A percentile compares a stretch with the other conserved stretches of the same genome.
Conservation (phyloP, 2,888 invertebrate species). For the Harpalus rufipes region DNA sequence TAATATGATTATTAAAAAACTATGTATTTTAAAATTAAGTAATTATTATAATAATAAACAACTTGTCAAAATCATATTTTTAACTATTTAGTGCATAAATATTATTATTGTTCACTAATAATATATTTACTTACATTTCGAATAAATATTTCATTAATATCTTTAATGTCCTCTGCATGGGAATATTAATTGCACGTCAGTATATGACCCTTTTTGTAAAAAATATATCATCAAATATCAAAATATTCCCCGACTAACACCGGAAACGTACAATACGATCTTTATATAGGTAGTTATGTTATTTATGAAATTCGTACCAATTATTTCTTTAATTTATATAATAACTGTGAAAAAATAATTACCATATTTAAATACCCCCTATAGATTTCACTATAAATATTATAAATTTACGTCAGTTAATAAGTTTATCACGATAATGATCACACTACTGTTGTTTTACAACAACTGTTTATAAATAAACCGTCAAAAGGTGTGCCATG, state of each 20-base stretch:
- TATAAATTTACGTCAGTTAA: neutral
- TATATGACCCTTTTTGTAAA: too few species aligned
- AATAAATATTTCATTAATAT: too few species aligned
- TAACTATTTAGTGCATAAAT: too few species aligned
- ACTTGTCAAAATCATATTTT: too few species aligned
- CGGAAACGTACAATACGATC: neutral
- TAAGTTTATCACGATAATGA: slow-evolving; percentile 13
- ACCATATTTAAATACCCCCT: neutral
- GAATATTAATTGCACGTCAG: too few species aligned
- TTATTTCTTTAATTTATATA: neutral
- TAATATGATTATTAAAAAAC: too few species aligned
- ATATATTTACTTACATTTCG: too few species aligned
- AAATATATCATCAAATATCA: neutral
- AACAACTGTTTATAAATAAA: slow-evolving; percentile 22
- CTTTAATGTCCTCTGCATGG: too few species aligned
- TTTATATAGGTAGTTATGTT: neutral
- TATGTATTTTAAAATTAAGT: too few species aligned
- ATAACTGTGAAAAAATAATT: slow-evolving; percentile 1
- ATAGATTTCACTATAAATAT: neutral
- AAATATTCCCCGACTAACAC: neutral
- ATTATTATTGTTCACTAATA: too few species aligned
- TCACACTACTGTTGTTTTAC: slow-evolving; percentile 26
- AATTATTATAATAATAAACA: too few species aligned
- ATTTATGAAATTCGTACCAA: neutral
- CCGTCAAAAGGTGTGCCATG: slow-evolving; percentile 27